These are phyloP conservation scores for Colostygia pectinataria DNA, from an alignment of 2,888 invertebrate species.

Conservation along the genomic window DNA sequence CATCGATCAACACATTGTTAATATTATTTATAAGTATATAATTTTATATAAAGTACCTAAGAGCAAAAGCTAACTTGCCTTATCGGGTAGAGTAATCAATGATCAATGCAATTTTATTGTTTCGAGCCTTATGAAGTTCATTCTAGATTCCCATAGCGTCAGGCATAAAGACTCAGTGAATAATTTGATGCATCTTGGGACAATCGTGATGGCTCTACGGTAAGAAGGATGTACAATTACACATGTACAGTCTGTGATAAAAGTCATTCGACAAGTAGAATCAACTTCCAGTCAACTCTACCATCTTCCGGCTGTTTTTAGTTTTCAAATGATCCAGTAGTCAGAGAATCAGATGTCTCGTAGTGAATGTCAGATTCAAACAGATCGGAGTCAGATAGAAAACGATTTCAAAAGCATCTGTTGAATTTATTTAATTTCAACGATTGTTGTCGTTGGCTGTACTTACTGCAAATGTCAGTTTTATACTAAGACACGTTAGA, in stretches of 20 bases:
- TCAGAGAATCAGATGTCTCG: too few species aligned
- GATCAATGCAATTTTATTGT: slow-evolving; percentile 47
- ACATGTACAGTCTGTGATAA: slow-evolving; percentile 11
- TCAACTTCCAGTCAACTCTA: too few species aligned
- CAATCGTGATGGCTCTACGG: slow-evolving; percentile 38
- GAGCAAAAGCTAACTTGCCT: slow-evolving; percentile 4
- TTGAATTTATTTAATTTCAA: too few species aligned
- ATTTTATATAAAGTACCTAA: too few species aligned
- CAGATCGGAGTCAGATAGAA: too few species aligned
- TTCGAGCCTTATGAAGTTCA: slow-evolving; percentile 35
- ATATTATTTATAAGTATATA: too few species aligned
- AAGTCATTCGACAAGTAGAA: neutral
- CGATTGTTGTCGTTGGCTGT: neutral
- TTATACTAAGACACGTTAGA: neutral
- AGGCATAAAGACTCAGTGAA: slow-evolving; percentile 30
- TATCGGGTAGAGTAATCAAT: slow-evolving; percentile 29
- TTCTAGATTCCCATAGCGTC: slow-evolving; percentile 35
- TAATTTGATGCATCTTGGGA: slow-evolving; percentile 40
- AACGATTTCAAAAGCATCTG: too few species aligned
- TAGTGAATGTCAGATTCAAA: too few species aligned
- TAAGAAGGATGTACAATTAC: slow-evolving; percentile 19
- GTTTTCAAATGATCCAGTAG: too few species aligned
- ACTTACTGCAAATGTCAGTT: slow-evolving; percentile 14
- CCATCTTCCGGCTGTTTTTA: too few species aligned
- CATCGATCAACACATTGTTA: too few species aligned